Conservation (phyloP, 1,140 invertebrate genomes). For the Teleogryllus occipitalis region DNA sequence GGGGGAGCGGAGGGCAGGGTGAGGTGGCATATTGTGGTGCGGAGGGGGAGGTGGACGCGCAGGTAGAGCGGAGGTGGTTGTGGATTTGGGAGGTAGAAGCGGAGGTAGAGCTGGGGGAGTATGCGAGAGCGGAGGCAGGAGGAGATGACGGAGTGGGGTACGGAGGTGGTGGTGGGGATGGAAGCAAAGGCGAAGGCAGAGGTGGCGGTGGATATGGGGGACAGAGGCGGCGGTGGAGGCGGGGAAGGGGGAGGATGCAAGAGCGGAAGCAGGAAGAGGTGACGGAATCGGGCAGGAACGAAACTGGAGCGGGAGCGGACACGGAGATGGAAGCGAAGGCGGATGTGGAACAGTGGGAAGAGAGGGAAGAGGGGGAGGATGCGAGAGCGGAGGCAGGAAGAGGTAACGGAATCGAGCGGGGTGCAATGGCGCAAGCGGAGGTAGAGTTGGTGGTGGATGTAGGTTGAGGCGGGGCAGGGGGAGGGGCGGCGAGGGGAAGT, state of each 20-base stretch:
- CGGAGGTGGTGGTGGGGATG: too few relatives aligned
- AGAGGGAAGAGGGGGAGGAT: neutral
- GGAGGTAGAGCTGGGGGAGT: too few relatives aligned
- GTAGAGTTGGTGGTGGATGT: neutral
- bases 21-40: too few relatives aligned
- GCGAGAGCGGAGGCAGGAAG: neutral
- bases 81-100: too few relatives aligned
- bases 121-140: too few relatives aligned
- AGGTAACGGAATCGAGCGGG: neutral
- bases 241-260: neutral
- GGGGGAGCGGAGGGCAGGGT: too few relatives aligned
- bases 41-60: too few relatives aligned
- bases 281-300: neutral
- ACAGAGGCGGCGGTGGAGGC: neutral
- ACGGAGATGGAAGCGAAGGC: neutral
- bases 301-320: neutral
- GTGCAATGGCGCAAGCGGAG: neutral
- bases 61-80: too few relatives aligned
- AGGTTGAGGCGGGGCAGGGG: neutral
- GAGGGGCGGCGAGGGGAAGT: neutral
- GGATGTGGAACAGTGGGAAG: neutral
- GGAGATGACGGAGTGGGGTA: too few relatives aligned
- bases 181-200: neutral
- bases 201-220: neutral
- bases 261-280: neutral